These are phyloP conservation scores for Heterodera filipjevi DNA, from an alignment of 2,888 invertebrate species.

Conservation along the genomic window DNA sequence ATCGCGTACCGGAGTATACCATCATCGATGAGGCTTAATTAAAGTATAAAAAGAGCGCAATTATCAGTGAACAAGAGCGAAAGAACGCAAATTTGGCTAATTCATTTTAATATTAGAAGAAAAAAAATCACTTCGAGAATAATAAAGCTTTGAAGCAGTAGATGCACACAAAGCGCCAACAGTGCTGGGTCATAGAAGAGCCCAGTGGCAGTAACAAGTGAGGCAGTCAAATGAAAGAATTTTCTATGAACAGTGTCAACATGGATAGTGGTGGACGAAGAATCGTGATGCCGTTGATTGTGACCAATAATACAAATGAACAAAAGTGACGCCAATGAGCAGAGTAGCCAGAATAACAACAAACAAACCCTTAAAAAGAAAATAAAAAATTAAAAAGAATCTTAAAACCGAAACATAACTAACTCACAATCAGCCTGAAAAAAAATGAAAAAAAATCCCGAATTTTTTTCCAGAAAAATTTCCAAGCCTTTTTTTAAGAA, in stretches of 20 bases:
- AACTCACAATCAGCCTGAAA: too few relatives aligned
- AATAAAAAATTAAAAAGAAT: background rate
- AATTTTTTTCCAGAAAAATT: too few relatives aligned
- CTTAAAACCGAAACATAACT: too few relatives aligned
- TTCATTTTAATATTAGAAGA: too few relatives aligned
- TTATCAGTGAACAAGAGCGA: too few relatives aligned
- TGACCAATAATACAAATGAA: constrained; percentile 47
- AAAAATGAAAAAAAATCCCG: background rate
- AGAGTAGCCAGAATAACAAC: constrained; percentile 56
- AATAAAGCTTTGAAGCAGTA: constrained; percentile 57
- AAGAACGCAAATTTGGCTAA: too few relatives aligned
- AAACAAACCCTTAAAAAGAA: constrained; percentile 47
- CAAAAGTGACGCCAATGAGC: constrained; percentile 50
- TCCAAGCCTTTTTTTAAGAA: background rate
- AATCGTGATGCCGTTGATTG: background rate
- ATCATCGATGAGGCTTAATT: too few relatives aligned
- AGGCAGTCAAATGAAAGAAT: constrained; percentile 63
- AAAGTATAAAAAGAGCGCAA: too few relatives aligned
- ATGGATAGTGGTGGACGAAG: too few relatives aligned
- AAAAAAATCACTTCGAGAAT: constrained; percentile 52
- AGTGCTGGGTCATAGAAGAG: constrained; percentile 52
- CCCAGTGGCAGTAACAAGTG: constrained; percentile 57
- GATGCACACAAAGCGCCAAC: constrained; percentile 52
- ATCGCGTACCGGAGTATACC: too few relatives aligned
- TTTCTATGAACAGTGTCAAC: constrained; percentile 51